These are phyloP conservation scores for Carcinoscorpius rotundicauda DNA, from an alignment of 1,140 invertebrate genomes.

Conservation along the genomic window DNA sequence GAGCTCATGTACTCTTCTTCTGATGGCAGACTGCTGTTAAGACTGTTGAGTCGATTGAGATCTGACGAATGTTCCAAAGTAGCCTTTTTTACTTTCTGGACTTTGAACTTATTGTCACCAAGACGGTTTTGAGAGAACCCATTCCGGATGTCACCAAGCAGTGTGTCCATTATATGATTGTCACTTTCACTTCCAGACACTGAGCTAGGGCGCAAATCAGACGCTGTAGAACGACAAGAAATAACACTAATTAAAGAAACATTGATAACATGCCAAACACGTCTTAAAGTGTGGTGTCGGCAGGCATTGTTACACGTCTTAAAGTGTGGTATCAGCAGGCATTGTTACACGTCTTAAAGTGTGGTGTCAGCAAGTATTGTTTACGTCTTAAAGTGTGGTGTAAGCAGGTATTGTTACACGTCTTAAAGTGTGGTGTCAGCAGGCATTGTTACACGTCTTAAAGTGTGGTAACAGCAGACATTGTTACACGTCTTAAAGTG, in stretches of 20 bases:
- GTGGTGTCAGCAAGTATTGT: no score
- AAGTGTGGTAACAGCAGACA: no score
- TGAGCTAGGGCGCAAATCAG: conserved; percentile 30
- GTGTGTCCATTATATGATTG: conserved; percentile 53
- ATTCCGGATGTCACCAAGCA: conserved; percentile 54
- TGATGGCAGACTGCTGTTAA: conserved; percentile 40
- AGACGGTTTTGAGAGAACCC: conserved; percentile 39
- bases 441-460: no score
- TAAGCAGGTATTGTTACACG: no score
- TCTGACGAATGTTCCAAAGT: conserved; percentile 5
- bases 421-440: no score
- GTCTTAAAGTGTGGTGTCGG: no score
- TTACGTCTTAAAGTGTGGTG: no score
- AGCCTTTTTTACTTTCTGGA: conserved; percentile 4
- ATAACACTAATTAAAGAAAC: neutral
- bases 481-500: no score
- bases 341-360: no score
- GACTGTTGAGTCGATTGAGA: conserved; percentile 22
- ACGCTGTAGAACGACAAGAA: neutral
- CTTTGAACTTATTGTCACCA: conserved; percentile 5
- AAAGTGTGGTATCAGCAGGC: no score
- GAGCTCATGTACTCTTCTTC: conserved; percentile 34
- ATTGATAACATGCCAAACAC: no score
- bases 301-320: no score
- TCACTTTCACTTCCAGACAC: conserved; percentile 33